Conservation (phyloP, 2,888 invertebrate species). For the Neelides folsomi region DNA sequence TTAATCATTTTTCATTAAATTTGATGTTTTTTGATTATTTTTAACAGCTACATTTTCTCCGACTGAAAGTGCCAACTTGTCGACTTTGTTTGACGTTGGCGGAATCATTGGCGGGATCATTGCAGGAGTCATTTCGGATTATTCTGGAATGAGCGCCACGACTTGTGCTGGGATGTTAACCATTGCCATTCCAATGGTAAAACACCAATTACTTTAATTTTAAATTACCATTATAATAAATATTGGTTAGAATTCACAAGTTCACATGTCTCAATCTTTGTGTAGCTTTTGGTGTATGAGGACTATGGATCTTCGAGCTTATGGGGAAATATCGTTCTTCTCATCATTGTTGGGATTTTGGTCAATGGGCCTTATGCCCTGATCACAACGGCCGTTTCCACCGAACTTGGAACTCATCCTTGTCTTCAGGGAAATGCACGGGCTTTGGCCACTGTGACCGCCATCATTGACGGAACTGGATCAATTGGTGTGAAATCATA, state of each 20-base stretch:
- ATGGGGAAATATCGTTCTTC: conserved; percentile 49
- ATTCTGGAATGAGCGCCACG: conserved; percentile 67
- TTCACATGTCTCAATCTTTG: too few relatives aligned
- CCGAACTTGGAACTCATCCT: conserved; percentile 81
- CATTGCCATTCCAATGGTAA: conserved; percentile 68
- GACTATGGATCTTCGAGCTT: conserved; percentile 52
- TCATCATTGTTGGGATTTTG: conserved; percentile 61
- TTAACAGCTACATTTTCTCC: conserved; percentile 57
- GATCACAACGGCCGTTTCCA: conserved; percentile 91
- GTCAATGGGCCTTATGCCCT: conserved; percentile 94
- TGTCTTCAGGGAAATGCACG: conserved; percentile 69
- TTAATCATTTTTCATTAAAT: too few relatives aligned
- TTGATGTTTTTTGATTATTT: too few relatives aligned
- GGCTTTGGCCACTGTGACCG: conserved; percentile 91
- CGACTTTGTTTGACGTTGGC: conserved; percentile 74
- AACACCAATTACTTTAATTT: too few relatives aligned
- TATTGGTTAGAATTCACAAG: too few relatives aligned
- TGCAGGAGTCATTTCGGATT: conserved; percentile 76
- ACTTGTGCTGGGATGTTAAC: conserved; percentile 71
- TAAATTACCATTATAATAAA: too few relatives aligned
- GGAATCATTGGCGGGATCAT: conserved; percentile 78
- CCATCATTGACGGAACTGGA: conserved; percentile 94
- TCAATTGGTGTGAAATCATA: conserved; percentile 50
- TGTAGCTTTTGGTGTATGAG: conserved; percentile 67
- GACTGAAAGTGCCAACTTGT: conserved; percentile 57